Conservation (phyloP, 64 coral and sea anemone species). For the Montipora capricornis region DNA sequence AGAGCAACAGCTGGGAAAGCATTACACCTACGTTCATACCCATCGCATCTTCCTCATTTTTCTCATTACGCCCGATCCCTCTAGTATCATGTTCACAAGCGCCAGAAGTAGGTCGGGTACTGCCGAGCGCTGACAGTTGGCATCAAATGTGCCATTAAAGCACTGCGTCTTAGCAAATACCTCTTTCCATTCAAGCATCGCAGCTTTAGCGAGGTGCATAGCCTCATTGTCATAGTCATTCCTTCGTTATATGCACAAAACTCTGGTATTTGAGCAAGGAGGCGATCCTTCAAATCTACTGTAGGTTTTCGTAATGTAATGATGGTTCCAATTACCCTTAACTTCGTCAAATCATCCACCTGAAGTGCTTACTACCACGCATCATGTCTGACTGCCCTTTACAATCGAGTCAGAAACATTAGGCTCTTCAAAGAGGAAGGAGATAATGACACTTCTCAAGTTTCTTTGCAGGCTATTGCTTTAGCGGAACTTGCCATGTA, state of each 20-base stretch:
- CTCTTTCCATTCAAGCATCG: not conserved
- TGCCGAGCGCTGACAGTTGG: constrained; percentile 1
- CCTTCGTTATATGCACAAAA: too few relatives aligned
- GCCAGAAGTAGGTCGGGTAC: constrained; percentile 32
- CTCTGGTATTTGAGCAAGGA: too few relatives aligned
- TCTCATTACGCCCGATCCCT: too few relatives aligned
- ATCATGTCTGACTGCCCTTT: constrained; percentile 31
- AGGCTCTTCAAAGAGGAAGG: not conserved
- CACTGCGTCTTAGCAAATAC: not conserved
- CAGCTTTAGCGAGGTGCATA: constrained; percentile 21
- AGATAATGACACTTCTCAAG: not conserved
- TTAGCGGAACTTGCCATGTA: constrained; percentile 42
- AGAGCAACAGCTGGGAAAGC: constrained; percentile 43
- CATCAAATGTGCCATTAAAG: constrained; percentile 25
- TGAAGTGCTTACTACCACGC: constrained; percentile 41
- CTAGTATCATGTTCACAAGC: too few relatives aligned
- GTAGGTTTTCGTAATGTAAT: too few relatives aligned
- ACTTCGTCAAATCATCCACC: too few relatives aligned
- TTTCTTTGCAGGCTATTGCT: constrained; percentile 61
- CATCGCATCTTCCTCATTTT: not conserved
- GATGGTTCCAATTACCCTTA: too few relatives aligned
- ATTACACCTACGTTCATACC: not conserved
- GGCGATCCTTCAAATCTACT: too few relatives aligned
- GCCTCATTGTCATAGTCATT: too few relatives aligned
- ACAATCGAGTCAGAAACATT: constrained; percentile 18